Conservation (phyloP, 1,140 invertebrate species). For the Neodiprion lecontei region DNA sequence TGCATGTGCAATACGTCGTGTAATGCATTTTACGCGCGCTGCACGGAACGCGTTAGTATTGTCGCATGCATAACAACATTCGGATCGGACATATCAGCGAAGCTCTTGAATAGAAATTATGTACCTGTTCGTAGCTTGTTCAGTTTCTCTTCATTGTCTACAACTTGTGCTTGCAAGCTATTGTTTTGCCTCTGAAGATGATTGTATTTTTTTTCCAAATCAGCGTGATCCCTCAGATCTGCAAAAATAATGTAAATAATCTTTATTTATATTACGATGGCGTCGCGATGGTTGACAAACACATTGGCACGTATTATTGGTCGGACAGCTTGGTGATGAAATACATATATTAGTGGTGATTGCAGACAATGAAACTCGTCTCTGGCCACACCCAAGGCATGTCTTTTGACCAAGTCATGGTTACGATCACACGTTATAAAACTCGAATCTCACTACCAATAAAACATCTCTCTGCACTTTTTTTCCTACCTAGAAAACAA, state of each 20-base stretch:
- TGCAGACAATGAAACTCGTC: no score
- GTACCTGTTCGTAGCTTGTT: conserved; percentile 65
- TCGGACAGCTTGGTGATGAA: neutral
- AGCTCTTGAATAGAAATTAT: conserved; percentile 12
- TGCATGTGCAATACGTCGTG: neutral
- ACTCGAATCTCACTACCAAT: no score
- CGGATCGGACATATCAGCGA: conserved; percentile 1
- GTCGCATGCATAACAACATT: neutral
- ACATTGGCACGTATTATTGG: neutral
- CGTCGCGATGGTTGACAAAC: no score
- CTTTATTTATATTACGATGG: no score
- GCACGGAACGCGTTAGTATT: neutral
- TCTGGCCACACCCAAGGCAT: no score
- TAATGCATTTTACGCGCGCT: neutral
- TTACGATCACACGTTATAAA: no score
- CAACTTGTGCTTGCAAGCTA: conserved; percentile 63
- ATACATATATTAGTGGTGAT: neutral
- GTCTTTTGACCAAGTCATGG: no score
- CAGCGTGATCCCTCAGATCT: conserved; percentile 68
- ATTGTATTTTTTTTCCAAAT: conserved; percentile 67
- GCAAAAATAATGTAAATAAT: conserved; percentile 39
- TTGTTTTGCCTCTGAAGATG: conserved; percentile 66
- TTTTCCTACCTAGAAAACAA: no score
- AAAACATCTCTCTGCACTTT: no score
- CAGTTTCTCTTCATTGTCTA: conserved; percentile 68